Base-by-base conservation (phyloP, 2,888 invertebrate species). In the Antheraea assamensis region DNA sequence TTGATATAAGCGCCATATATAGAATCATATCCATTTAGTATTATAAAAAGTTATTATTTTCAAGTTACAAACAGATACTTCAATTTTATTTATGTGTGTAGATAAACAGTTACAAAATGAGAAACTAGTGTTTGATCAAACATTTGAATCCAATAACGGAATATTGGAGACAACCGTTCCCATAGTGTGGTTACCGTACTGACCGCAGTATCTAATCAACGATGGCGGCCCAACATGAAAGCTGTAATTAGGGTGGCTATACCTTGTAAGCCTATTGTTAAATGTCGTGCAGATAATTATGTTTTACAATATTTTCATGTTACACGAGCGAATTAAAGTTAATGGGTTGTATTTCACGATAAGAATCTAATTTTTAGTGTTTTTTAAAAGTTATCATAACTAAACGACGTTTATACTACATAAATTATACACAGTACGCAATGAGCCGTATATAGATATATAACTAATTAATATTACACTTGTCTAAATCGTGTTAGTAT, bases 181-280 rank as follows among this genome's bases (percentile, higher is more conserved):
- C 61, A 30, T 30, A 64, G 30, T 64, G 61, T 17, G 30, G 27
- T 27, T 30, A 17, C 61, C 17, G 61, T 64, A 64, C 71, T 8
- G n/a, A 72, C 72, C 72, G 52, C 72, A 52, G 68, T 52, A 52
- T 47, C 72, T 66, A 72, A 72, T 72, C 66, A 72, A 52, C 27
- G 68, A 21, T 49, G 49, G 35, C 52, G 24, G 15, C n/a, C 13
- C 30, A n/a, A 66, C 72, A 68, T 64, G 61, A 64, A 30, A 64
- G 61, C 61, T 13, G 61, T 64, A 30, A 64, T 64, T 64, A 64
- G 27, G 30, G 17, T 64, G 30, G 27, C 61, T 64, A 64, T 64
- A 64, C 30, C 30, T 64, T 64, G 61, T 64, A 30, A 64, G 61
- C 61, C 61, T 64, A 61, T 61, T 64, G 61, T 64, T 64, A 64